phyloP scores from a whole-genome alignment of 2,888 invertebrate species.

The Hipparchia sbordonii region DNA sequence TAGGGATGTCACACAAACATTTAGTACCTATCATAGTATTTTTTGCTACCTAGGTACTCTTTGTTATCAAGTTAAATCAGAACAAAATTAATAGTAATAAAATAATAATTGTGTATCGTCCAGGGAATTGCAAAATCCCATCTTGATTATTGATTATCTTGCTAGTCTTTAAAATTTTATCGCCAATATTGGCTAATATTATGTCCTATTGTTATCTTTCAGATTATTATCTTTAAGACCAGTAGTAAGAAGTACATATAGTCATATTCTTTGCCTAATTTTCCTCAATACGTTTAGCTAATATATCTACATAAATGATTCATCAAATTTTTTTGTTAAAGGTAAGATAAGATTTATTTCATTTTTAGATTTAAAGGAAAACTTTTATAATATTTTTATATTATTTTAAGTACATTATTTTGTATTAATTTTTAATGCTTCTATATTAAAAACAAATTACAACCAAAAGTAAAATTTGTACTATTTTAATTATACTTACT shows the following conservation, averaged over 20 bases:
- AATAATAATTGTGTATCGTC: too few relatives aligned
- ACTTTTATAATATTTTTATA: too few relatives aligned
- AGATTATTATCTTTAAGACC: conserved; percentile 10
- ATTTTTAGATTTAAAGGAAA: background rate
- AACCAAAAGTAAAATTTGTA: too few relatives aligned
- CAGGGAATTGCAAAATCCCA: background rate
- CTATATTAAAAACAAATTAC: too few relatives aligned
- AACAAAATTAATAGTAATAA: background rate
- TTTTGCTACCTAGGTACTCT: background rate
- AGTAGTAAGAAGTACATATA: background rate
- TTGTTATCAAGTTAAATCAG: background rate
- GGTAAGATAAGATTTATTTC: too few relatives aligned
- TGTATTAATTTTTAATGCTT: too few relatives aligned
- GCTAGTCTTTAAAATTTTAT: background rate
- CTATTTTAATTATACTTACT: too few relatives aligned
- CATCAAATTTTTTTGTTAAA: too few relatives aligned
- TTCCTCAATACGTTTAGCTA: background rate
- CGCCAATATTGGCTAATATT: conserved; percentile 5
- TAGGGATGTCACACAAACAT: too few relatives aligned
- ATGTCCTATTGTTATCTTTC: conserved; percentile 6
- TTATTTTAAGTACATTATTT: too few relatives aligned
- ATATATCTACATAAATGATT: background rate
- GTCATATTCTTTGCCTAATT: background rate
- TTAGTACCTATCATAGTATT: too few relatives aligned
- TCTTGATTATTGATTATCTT: background rate